phyloP scores from a whole-genome alignment of 2,113 vertebrate genomes.

The Corythornis cristatus region DNA sequence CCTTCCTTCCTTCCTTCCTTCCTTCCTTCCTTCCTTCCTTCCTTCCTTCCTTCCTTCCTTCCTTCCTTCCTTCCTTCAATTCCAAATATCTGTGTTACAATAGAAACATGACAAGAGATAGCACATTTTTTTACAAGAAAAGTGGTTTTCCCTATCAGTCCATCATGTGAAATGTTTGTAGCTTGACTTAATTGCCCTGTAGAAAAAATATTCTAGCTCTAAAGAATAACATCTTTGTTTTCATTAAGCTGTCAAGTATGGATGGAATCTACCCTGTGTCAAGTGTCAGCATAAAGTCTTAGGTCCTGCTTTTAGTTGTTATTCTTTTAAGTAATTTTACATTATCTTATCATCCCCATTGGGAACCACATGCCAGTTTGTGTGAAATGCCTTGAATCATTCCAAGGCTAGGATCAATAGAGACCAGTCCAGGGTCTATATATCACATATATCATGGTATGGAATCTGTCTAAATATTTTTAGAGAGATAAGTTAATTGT shows the following conservation, averaged over 20 bases:
- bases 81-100: background rate
- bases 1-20: too few species aligned
- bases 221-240: background rate
- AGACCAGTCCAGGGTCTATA: background rate
- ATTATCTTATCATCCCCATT: background rate
- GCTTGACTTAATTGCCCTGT: background rate
- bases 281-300: background rate
- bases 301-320: background rate
- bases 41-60: too few species aligned
- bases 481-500: background rate
- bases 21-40: too few species aligned
- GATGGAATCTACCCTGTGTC: background rate
- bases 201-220: background rate
- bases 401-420: background rate
- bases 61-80: too few species aligned
- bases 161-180: background rate
- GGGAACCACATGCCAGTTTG: accelerated
- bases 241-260: background rate
- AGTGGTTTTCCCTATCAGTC: background rate
- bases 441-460: background rate
- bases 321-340: background rate
- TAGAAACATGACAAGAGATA: background rate
- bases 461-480: background rate
- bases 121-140: background rate
- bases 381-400: background rate